A percentile compares a stretch with the other conserved stretches of the same genome.
These are phyloP conservation scores for Araneus ventricosus DNA, from an alignment of 1,140 invertebrate species.

Conservation along the genomic window DNA sequence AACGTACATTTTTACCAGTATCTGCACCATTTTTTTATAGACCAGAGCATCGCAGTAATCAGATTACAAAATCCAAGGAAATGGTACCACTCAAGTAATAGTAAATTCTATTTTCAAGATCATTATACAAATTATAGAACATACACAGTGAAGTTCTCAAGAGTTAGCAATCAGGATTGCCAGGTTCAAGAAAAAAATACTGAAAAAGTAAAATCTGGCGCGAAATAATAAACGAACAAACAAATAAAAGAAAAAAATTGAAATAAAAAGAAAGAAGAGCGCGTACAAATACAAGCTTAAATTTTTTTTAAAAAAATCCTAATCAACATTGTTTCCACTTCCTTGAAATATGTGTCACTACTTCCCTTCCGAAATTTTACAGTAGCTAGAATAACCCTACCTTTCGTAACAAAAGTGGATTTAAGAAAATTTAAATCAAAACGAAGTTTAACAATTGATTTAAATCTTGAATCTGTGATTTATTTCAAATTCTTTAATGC, in stretches of 20 bases:
- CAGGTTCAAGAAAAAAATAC: neutral
- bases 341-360: no score
- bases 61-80: neutral
- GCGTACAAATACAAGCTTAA: no score
- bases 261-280: neutral
- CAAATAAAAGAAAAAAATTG: neutral
- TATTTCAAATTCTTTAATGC: no score
- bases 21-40: conserved; percentile 32
- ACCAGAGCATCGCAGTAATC: neutral
- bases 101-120: neutral
- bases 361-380: no score
- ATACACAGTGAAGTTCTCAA: neutral
- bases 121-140: neutral
- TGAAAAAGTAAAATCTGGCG: neutral
- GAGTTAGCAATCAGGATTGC: conserved; percentile 1
- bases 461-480: no score
- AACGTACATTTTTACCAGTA: conserved; percentile 52
- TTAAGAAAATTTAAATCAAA: no score
- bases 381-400: no score
- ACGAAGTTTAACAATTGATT: no score
- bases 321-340: no score
- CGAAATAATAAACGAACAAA: neutral
- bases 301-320: no score
- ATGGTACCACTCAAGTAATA: neutral
- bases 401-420: no score